phyloP scores from a whole-genome alignment of 2,888 invertebrate genomes.

The Macrosiphum euphorbiae region DNA sequence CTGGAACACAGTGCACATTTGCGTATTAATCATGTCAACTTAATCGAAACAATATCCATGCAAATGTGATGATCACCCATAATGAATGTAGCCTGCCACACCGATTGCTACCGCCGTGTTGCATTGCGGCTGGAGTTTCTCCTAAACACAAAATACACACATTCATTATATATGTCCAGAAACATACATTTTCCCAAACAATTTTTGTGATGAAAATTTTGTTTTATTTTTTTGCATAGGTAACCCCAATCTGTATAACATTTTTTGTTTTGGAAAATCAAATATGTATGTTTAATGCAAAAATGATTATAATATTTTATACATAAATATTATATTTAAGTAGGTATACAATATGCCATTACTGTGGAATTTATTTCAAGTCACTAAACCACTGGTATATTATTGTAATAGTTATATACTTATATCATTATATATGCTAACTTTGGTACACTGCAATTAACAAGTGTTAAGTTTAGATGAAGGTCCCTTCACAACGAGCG shows the following conservation, averaged over 20 bases:
- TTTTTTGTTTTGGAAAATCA: not conserved
- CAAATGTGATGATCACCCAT: slow-evolving; percentile 56
- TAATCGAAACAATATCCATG: slow-evolving; percentile 54
- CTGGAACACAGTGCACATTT: not conserved
- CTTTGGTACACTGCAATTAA: not conserved
- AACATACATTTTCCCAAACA: not conserved
- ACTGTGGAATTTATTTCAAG: not conserved
- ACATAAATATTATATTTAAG: not conserved
- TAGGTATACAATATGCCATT: not conserved
- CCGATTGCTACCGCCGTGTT: slow-evolving; percentile 67
- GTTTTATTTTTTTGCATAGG: not conserved
- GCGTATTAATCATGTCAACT: slow-evolving; percentile 56
- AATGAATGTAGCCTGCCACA: slow-evolving; percentile 54
- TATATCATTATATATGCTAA: no score
- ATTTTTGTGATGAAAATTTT: not conserved
- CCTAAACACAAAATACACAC: slow-evolving; percentile 74
- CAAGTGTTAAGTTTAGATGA: not conserved
- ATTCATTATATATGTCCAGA: not conserved
- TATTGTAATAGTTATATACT: not conserved
- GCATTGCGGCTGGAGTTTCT: slow-evolving; percentile 69
- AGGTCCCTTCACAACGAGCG: not conserved
- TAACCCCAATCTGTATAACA: not conserved
- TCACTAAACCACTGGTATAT: not conserved
- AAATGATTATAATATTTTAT: not conserved
- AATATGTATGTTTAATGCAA: not conserved